A percentile compares a stretch with the other conserved stretches of the same genome.
phyloP scores from a whole-genome alignment of 2,888 invertebrate genomes.

The Brenthis daphne region DNA sequence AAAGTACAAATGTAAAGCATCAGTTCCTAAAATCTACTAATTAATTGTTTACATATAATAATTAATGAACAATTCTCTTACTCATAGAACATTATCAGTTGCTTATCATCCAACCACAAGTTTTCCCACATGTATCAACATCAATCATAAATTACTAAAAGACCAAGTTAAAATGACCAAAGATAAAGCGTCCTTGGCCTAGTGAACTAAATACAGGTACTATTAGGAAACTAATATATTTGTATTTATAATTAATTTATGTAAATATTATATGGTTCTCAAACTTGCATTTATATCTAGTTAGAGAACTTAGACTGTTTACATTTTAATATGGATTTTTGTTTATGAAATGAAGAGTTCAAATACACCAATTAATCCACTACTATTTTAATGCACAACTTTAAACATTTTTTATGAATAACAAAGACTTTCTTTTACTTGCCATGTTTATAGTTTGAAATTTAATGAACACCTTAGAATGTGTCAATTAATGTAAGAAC shows the following conservation, averaged over 20 bases:
- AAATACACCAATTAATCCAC: no score
- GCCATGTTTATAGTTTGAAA: no score
- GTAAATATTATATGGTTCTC: background rate
- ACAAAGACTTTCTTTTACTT: no score
- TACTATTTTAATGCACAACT: no score
- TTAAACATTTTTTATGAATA: no score
- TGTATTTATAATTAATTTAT: conserved; percentile 4
- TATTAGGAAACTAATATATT: conserved; percentile 29
- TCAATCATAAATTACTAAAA: conserved; percentile 26
- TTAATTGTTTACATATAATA: conserved; percentile 11
- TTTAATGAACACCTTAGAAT: no score
- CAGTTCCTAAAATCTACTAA: background rate
- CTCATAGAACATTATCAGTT: conserved; percentile 23
- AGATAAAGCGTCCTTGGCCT: conserved; percentile 37
- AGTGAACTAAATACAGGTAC: conserved; percentile 32
- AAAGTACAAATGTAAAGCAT: no score
- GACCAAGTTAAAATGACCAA: conserved; percentile 25
- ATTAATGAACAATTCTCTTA: conserved; percentile 22
- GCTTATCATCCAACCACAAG: conserved; percentile 31
- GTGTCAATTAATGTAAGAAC: no score
- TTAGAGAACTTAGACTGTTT: no score
- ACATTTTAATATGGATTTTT: no score
- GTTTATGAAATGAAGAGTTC: no score
- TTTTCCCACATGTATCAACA: conserved; percentile 28
- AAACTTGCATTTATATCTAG: no score